Base-by-base conservation (phyloP, 2,888 invertebrate species). In the Drosophila mimica region DNA sequence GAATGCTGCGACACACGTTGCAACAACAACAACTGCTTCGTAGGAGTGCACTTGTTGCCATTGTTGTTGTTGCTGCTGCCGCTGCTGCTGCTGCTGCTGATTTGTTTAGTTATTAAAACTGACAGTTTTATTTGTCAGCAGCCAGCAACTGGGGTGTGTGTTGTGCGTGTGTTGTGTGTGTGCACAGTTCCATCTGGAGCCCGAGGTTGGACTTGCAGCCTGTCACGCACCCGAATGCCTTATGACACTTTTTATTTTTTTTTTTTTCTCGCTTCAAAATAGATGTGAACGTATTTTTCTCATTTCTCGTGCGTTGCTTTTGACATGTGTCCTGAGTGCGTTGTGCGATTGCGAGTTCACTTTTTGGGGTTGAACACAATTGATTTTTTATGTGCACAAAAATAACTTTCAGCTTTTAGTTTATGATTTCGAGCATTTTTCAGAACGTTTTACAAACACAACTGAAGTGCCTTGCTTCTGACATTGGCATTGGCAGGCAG, bases 81-180 rank as follows among this genome's bases (percentile, higher is more conserved):
- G 54, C 15, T 49, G 30, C 15, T 54, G 43, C 11, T 59, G 64
- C 40, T 81, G 63, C 52, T 70, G 70, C 68, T 79, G 70, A 62
- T 78, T 74, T 78, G 70, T 82, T 82, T 81, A 87, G 88, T 90
- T 90, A 88, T 89, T 89, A 89, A 90, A 89, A 89, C 89, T 90
- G 91, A 90, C 89, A 90, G 89, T 89, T 89, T 89, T 90, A 89
- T 89, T 88, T 90, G 88, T 88, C 83, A 87, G 83, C 88, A 76
- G 73, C 73, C 68, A 60, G 40, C 36, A 56, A 60, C 71, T 38
- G 46, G 46, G 46, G 46, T 25, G 25, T 46, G 49, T 40, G 36
- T 40, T 28, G 61, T 61, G 71, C 31, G 43, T 20, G 46, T 46
- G n/a, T 4, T 17, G 36, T 38, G 63, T 65, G 75, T 53, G 61